Evolutionary conservation across 2,888 invertebrate genomes (phyloP), one percentile per base, ranked within the genome.

Genomic region (Apodemia duryi): DNA sequence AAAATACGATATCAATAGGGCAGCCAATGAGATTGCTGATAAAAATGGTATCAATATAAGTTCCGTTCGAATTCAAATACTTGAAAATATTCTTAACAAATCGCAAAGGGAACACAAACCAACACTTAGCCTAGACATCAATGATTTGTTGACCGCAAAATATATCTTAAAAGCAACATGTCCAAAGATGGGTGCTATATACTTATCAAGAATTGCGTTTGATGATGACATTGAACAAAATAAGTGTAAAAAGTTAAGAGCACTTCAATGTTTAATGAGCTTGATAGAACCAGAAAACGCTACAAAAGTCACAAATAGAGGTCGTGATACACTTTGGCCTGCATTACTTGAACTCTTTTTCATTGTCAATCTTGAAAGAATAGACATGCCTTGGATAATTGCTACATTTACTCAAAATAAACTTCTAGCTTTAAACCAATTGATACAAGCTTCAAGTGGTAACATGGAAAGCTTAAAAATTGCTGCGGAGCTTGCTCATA

Each of bases 141-240:
- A 78, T 72, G 86, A 87, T 69, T 79, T 92, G 69, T 82, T 87
- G 74, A 92, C 83, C 62, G 91, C 89, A 28, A 92, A 92, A 74
- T 92, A 91, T 74, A 91, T 92, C 74, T 75, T 92, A 29, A 91
- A 87, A 78, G 92, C 90, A 64, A 91, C 92, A 28, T 91, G 92
- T 72, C 87, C 90, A 28, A 92, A 91, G 82, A 90, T 92, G 89
- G 88, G 90, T 5, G 92, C 91, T 13, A 88, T 92, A 70, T 92
- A 92, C 73, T 78, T 92, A 70, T 91, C 90, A 13, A 81, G 91
- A 64, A 91, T 92, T 66, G 91, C 88, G 28, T 86, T 91, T 71
- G 91, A 91, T 66, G 90, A 90, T 66, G 91, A 89, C 61, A 85
- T 84, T 72, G 88, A 90, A 71, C 82, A 83, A 68, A 89, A 91